Evolutionary conservation across 2,888 invertebrate genomes (phyloP).

Genomic region (Tiliacea citrago): DNA sequence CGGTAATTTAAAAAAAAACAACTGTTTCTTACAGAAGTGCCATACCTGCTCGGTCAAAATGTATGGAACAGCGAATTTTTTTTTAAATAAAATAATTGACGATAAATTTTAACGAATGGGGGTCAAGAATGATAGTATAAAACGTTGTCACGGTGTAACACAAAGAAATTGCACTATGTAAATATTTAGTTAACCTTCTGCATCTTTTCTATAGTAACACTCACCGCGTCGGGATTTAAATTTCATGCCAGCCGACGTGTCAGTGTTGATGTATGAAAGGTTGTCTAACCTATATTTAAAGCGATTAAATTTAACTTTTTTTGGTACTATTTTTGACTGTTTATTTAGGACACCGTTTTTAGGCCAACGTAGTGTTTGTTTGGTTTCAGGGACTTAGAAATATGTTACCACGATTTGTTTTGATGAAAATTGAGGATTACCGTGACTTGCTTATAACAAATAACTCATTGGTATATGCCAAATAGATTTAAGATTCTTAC

Average conservation of each 20-base stretch:
- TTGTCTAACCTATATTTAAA: constrained; percentile 30
- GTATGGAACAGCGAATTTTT: too few species aligned
- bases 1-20: too few species aligned
- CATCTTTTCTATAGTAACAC: background rate
- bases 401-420: background rate
- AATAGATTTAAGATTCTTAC: too few species aligned
- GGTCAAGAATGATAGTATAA: too few species aligned
- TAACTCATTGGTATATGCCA: too few species aligned
- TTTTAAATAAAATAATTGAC: too few species aligned
- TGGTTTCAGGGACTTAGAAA: background rate
- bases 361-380: constrained; percentile 1
- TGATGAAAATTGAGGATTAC: background rate
- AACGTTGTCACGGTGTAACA: background rate
- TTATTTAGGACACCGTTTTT: constrained; percentile 29
- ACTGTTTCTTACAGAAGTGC: too few species aligned
- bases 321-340: constrained; percentile 24
- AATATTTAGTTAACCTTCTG: constrained; percentile 8
- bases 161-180: background rate
- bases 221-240: constrained; percentile 30
- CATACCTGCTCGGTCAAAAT: too few species aligned
- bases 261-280: constrained; percentile 49
- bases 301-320: constrained; percentile 36
- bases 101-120: too few species aligned
- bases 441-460: too few species aligned
- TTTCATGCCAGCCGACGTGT: constrained; percentile 33